Evolutionary conservation across 2,888 invertebrate species (phyloP).

Genomic region (Xestia sexstrigata): DNA sequence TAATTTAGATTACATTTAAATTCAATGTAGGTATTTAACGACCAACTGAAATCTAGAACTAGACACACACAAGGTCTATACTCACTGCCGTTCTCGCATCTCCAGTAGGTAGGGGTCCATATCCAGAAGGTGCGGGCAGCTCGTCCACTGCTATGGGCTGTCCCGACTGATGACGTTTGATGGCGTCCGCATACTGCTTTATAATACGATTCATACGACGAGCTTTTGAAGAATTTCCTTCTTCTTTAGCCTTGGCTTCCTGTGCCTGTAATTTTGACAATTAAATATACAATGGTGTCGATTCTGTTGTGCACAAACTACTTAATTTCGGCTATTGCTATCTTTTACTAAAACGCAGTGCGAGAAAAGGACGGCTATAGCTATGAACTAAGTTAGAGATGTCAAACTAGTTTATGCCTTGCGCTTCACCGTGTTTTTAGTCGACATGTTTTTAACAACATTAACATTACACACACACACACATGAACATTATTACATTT

Average conservation of each 20-base stretch:
- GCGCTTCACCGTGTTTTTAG: no score
- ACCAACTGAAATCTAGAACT: neutral
- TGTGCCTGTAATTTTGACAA: constrained; percentile 86
- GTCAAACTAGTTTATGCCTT: no score
- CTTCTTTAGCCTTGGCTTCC: constrained; percentile 94
- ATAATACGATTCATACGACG: constrained; percentile 97
- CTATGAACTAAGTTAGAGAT: no score
- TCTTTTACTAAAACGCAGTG: no score
- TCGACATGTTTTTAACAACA: no score
- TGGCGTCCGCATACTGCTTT: constrained; percentile 97
- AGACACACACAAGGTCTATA: constrained; percentile 20
- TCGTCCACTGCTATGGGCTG: constrained; percentile 94
- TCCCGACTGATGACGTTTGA: constrained; percentile 94
- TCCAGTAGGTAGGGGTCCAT: constrained; percentile 91
- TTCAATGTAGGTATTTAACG: neutral
- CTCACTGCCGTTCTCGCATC: constrained; percentile 61
- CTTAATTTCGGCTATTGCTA: no score
- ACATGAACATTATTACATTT: no score
- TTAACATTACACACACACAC: no score
- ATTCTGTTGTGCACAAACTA: no score
- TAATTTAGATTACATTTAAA: no score
- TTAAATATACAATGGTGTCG: neutral
- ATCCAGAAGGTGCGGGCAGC: constrained; percentile 96
- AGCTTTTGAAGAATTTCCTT: constrained; percentile 96
- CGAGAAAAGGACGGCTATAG: no score